Evolutionary conservation across 2,113 vertebrate species (phyloP), one percentile per base, ranked within the genome.

Genomic region (Myanophis thanlyinensis): DNA sequence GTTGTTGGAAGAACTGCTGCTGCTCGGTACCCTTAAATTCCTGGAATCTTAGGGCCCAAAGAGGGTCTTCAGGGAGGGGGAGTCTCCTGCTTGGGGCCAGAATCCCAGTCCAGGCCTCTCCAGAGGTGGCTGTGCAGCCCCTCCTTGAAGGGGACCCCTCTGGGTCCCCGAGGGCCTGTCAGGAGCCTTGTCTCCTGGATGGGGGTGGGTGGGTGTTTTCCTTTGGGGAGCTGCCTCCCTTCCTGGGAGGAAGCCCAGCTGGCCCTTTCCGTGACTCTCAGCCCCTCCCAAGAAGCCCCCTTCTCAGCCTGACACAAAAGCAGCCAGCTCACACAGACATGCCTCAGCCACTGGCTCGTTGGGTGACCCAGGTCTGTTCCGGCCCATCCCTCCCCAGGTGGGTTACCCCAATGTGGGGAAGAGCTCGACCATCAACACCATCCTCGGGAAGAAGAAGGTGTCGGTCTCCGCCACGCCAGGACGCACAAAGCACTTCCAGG

Each of bases 381-480:
- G 13, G 8, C 30, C 46, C 62, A 2, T 56, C n/a, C 88, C 25
- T 56, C 59, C 30, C 88, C 20, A 98, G 99, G 99, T 99, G 25
- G 99, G 99, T 3, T 99, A 99, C 97, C 99, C 99, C 20, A 99
- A 99, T 6, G 99, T 99, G 88, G 99, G 99, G 12, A 99, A 99
- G 96, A 99, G 99, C 96, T 99, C 99, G 0, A 99, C 99, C 12
- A 99, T 99, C 97, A 99, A 99, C 97, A 99, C 99, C 62, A 98
- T 99, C 95, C 94, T 99, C 46, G 98, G 98, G 92, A 98, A 99
- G 95, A 99, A 99, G 97, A 99, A 99, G 93, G 99, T 99, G 46
- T 99, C 99, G 0, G 99, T 99, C 85, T 99, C 99, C 85, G 98
- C 99, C 49, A 99, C 99, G 0, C 99, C 99, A 7, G 99, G 99